A percentile compares a stretch with the other conserved stretches of the same genome.
These are phyloP conservation scores for Drosophila barbarae DNA, from an alignment of 2,888 invertebrate species.

Conservation along the genomic window DNA sequence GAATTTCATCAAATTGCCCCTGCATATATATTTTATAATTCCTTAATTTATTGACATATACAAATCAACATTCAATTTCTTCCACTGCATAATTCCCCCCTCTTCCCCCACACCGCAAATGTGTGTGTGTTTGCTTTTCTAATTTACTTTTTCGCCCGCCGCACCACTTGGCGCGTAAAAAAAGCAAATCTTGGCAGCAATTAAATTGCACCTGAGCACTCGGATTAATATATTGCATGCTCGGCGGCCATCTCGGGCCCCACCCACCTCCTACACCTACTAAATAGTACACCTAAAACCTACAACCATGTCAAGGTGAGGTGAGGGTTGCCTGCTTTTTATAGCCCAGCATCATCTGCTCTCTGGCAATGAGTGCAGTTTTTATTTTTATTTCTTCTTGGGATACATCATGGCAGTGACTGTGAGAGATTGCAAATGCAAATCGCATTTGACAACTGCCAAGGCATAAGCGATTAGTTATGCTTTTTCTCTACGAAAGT, in stretches of 20 bases:
- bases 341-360: constrained; percentile 50
- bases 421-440: constrained; percentile 26
- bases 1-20: neutral
- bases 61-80: neutral
- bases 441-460: constrained; percentile 34
- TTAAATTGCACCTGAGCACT: constrained; percentile 72
- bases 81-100: neutral
- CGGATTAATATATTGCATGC: constrained; percentile 52
- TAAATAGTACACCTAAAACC: constrained; percentile 19
- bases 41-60: neutral
- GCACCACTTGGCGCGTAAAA: constrained; percentile 30
- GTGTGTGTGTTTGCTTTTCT: constrained; percentile 16
- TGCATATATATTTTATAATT: no score
- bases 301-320: constrained; percentile 70
- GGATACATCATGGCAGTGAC: constrained; percentile 22
- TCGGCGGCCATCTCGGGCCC: constrained; percentile 9
- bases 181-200: constrained; percentile 72
- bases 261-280: constrained; percentile 1
- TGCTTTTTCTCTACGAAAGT: constrained; percentile 6
- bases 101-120: neutral
- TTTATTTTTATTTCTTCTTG: constrained; percentile 22
- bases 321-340: constrained; percentile 70
- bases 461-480: constrained; percentile 37
- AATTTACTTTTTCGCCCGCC: constrained; percentile 32
- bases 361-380: constrained; percentile 42